These are phyloP conservation scores for Microctenopoma stevenorrisi DNA, from an alignment of 2,797 vertebrate species.

Conservation along the genomic window DNA sequence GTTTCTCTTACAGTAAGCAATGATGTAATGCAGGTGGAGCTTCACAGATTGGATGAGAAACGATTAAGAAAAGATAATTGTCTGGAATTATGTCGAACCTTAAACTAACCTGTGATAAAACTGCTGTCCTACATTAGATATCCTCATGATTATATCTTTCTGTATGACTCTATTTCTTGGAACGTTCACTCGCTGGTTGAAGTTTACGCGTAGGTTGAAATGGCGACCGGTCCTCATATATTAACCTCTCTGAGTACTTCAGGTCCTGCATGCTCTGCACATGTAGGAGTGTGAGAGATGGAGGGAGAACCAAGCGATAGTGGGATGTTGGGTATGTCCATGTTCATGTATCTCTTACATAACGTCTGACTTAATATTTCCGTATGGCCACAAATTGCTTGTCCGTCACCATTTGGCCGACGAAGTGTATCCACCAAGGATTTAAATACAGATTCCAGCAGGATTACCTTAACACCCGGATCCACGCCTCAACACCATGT, in stretches of 20 bases:
- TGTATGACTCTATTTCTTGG: conserved; percentile 13
- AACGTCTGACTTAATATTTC: conserved; percentile 59
- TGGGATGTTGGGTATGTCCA: conserved; percentile 32
- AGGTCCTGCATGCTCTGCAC: conserved; percentile 39
- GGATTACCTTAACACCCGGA: conserved; percentile 55
- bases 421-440: conserved; percentile 25
- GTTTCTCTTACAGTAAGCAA: too few species aligned
- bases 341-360: conserved; percentile 58
- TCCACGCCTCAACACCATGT: conserved; percentile 10
- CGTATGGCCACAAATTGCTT: conserved; percentile 25
- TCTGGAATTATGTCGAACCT: too few species aligned
- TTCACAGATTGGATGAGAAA: too few species aligned
- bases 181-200: conserved; percentile 44
- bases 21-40: too few species aligned
- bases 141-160: neutral
- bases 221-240: conserved; percentile 51
- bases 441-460: conserved; percentile 58
- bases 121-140: neutral
- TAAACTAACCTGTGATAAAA: too few species aligned
- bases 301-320: conserved; percentile 16
- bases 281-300: conserved; percentile 55
- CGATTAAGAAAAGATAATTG: too few species aligned
- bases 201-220: conserved; percentile 56
- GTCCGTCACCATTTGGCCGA: conserved; percentile 19
- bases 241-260: conserved; percentile 66